Evolutionary conservation across 2,113 vertebrate species (phyloP), one percentile per base, ranked within the genome.

Genomic region (Oceanites oceanicus): DNA sequence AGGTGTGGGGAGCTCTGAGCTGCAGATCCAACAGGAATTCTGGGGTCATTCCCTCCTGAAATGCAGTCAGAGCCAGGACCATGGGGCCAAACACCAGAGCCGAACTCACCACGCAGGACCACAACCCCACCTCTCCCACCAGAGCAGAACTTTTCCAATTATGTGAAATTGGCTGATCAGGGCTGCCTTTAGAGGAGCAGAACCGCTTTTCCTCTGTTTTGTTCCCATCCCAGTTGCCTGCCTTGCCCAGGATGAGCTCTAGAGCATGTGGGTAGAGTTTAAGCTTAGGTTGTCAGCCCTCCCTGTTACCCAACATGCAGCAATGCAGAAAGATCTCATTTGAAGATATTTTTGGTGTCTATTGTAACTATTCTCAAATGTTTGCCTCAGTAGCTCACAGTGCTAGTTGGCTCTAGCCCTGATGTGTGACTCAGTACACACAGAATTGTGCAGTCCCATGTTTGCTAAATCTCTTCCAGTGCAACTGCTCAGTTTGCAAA

Each of bases 401-500:
- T 58, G 95, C 76, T 90, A 52, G 88, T 72, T 97, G 94, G 92
- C 94, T 95, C 96, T 72, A 89, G 87, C 94, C 95, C 95, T 81
- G 94, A 81, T 38, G 94, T 90, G 96, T 94, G 96, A 97, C 96
- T 97, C 95, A 95, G 92, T 94, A 83, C 84, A 92, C 91, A 87
- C 5, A 82, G 92, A 80, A 82, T 56, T 91, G 83, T 90, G 91
- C 73, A 85, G 94, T 20, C 89, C 94, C 91, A 52, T 91, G 92
- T 95, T 96, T 96, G 95, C 96, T 92, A 92, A 89, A 95, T 73
- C 96, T 95, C 91, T 91, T 90, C 91, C 89, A 95, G 94, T 81
- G 65, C 96, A 95, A 97, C 88, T 66, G 80, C 89, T 95, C 94
- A n/a, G 92, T 97, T 96, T 97, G 96, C 97, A 97, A 97, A 97